A percentile compares a stretch with the other conserved stretches of the same genome.
Evolutionary conservation across 1,140 invertebrate genomes (phyloP).

Genomic region (Fopius arisanus): DNA sequence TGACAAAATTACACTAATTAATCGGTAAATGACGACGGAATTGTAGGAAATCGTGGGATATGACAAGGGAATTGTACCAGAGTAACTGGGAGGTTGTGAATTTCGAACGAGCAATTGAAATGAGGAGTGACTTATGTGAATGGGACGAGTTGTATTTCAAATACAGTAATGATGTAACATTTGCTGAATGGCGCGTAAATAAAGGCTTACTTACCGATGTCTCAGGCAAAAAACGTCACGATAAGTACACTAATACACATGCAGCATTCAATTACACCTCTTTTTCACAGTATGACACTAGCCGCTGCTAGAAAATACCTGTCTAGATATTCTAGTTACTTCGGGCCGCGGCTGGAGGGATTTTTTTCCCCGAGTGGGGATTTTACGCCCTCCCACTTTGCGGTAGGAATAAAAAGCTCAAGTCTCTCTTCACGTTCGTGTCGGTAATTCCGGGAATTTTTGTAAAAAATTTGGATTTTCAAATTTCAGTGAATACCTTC

Average conservation of each 20-base stretch:
- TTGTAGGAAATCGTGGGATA: too few species aligned
- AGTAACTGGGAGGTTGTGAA: neutral
- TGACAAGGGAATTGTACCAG: too few species aligned
- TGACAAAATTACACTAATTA: neutral
- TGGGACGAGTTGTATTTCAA: constrained; percentile 25
- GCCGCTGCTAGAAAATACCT: neutral
- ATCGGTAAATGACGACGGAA: too few species aligned
- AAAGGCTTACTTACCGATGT: constrained; percentile 59
- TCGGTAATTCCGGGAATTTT: too few species aligned
- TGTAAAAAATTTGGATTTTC: too few species aligned
- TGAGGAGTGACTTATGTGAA: constrained; percentile 3
- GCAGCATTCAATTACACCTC: constrained; percentile 35
- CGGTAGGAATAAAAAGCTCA: too few species aligned
- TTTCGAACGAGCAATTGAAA: neutral
- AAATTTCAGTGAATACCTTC: too few species aligned
- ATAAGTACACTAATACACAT: constrained; percentile 48
- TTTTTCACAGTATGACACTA: neutral
- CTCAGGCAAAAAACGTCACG: constrained; percentile 56
- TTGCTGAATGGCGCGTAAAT: constrained; percentile 57
- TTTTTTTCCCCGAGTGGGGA: too few species aligned
- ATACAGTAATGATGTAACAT: constrained; percentile 56
- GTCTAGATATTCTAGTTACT: neutral
- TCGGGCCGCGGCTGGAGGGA: too few species aligned
- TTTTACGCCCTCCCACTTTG: too few species aligned
- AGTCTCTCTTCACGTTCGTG: too few species aligned